phyloP scores from a whole-genome alignment of 2,113 vertebrate species.

The Alligator sinensis region DNA sequence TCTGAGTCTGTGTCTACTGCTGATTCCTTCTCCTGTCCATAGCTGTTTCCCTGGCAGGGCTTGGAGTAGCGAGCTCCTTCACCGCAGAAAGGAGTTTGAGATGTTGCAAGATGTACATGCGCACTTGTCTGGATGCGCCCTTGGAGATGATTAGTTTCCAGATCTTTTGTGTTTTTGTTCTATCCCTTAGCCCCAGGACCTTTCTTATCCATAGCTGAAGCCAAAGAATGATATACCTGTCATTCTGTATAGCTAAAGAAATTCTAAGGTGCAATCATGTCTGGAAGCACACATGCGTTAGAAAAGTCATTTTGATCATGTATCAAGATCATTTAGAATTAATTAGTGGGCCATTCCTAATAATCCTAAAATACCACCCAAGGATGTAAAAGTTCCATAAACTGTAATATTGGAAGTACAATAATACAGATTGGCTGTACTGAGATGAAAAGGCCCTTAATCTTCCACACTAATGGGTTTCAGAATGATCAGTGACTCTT shows the following conservation, averaged over 20 bases:
- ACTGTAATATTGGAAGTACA: not conserved
- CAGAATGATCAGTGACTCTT: slow-evolving; percentile 33
- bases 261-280: not conserved
- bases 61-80: too few relatives aligned
- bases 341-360: not conserved
- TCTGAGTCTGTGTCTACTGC: too few relatives aligned
- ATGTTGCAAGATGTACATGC: too few relatives aligned
- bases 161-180: not conserved
- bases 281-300: not conserved
- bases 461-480: slow-evolving; percentile 31
- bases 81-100: too few relatives aligned
- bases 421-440: fast-evolving
- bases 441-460: not conserved
- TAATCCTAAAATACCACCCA: not conserved
- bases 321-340: not conserved
- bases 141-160: not conserved
- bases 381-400: not conserved
- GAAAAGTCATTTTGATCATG: not conserved
- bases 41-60: too few relatives aligned
- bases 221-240: not conserved
- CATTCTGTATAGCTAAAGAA: not conserved
- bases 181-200: fast-evolving
- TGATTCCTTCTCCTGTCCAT: too few relatives aligned
- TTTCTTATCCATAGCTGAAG: not conserved
- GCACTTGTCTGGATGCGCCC: too few relatives aligned